Evolutionary conservation across 2,113 vertebrate species (phyloP).

Genomic region (Pelvicachromis taeniatus): DNA sequence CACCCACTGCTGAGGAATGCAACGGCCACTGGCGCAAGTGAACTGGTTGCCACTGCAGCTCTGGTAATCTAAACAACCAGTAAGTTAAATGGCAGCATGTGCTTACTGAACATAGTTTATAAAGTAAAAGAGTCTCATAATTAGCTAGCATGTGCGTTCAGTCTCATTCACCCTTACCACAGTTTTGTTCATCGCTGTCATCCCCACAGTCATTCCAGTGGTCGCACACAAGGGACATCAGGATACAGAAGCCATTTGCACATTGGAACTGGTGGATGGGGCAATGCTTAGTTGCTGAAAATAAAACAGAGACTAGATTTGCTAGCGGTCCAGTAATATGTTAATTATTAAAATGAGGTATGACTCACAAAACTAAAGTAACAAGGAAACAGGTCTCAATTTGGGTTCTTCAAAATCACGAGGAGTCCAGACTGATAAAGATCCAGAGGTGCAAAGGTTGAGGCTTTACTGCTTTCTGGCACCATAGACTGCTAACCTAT

Average conservation of each 20-base stretch:
- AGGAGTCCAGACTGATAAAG: background rate
- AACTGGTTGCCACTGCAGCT: conserved; percentile 68
- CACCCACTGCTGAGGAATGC: conserved; percentile 71
- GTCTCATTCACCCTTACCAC: conserved; percentile 48
- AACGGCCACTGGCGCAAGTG: conserved; percentile 67
- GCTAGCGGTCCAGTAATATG: background rate
- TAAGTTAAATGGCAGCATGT: background rate
- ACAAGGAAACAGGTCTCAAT: background rate
- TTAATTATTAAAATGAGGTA: background rate
- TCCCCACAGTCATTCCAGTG: conserved; percentile 75
- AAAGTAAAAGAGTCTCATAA: background rate
- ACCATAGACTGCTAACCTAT: background rate
- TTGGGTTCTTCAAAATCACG: background rate
- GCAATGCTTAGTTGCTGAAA: conserved; percentile 53
- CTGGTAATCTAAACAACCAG: conserved; percentile 45
- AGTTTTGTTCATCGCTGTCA: conserved; percentile 69
- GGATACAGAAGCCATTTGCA: conserved; percentile 66
- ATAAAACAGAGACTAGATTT: background rate
- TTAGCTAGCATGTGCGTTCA: background rate
- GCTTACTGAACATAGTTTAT: background rate
- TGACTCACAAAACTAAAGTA: background rate
- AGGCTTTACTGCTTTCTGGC: background rate
- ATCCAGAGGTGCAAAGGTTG: background rate
- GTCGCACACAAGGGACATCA: conserved; percentile 63
- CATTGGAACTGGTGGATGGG: conserved; percentile 64